Evolutionary conservation across 2,797 vertebrate genomes (phyloP).

Genomic region (Labeo calbasu): DNA sequence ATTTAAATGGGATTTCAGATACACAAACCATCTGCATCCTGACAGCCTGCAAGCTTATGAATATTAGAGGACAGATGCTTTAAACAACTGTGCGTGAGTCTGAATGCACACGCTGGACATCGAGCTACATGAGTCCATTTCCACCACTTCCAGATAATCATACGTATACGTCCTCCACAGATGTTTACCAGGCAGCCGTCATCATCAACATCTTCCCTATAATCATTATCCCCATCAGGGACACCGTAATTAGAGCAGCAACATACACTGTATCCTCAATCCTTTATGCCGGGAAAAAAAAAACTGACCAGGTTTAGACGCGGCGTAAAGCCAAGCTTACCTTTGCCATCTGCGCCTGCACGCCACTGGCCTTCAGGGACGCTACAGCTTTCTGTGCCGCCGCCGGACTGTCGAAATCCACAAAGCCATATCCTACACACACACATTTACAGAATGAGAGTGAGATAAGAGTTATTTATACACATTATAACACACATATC

Average conservation of each 20-base stretch:
- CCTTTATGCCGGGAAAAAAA: background rate
- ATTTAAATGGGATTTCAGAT: constrained; percentile 59
- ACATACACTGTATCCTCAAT: background rate
- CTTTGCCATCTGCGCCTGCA: constrained; percentile 99
- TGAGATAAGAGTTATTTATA: constrained; percentile 16
- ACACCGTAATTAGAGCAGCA: background rate
- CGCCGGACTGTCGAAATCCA: constrained; percentile 98
- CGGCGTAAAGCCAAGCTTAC: constrained; percentile 73
- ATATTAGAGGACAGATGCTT: constrained; percentile 60
- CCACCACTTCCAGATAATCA: background rate
- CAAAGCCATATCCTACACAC: constrained; percentile 93
- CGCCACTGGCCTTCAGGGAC: constrained; percentile 96
- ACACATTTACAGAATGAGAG: constrained; percentile 43
- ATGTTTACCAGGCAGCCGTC: constrained; percentile 23
- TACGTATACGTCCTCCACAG: constrained; percentile 14
- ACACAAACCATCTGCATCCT: constrained; percentile 58
- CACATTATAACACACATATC: background rate
- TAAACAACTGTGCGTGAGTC: constrained; percentile 40
- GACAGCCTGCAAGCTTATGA: constrained; percentile 54
- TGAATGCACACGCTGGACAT: constrained; percentile 27
- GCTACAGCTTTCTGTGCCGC: constrained; percentile 98
- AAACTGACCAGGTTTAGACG: background rate
- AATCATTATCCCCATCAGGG: constrained; percentile 9
- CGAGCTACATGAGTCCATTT: constrained; percentile 1
- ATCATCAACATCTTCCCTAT: background rate